Evolutionary conservation across 1,140 invertebrate species (phyloP).

Genomic region (Planococcus citri): DNA sequence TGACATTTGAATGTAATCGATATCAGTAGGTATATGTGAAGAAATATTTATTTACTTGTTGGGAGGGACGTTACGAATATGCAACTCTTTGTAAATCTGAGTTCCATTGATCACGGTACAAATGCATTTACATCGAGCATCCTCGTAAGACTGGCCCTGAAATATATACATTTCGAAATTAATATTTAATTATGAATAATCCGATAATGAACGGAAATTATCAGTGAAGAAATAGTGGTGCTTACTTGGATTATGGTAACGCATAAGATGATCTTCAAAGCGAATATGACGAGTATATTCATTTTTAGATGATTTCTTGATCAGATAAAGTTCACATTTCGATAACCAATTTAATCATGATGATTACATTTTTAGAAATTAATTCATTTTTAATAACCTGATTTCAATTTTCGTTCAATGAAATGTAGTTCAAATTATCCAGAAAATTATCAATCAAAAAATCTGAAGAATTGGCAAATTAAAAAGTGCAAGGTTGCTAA

Average conservation of each 20-base stretch:
- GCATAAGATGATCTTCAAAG: neutral
- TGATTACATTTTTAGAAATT: no score
- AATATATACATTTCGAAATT: constrained; percentile 26
- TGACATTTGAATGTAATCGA: constrained; percentile 24
- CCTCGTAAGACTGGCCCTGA: constrained; percentile 63
- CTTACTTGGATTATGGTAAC: neutral
- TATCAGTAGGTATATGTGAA: constrained; percentile 3
- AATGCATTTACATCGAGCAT: constrained; percentile 77
- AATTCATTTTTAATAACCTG: no score
- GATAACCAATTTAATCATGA: no score
- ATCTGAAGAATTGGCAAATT: no score
- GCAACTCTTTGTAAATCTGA: constrained; percentile 45
- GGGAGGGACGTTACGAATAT: constrained; percentile 64
- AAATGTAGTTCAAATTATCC: no score
- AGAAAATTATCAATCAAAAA: no score
- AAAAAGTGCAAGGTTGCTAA: no score
- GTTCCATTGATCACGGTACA: constrained; percentile 67
- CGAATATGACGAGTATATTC: neutral
- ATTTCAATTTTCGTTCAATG: no score
- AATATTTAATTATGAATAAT: neutral
- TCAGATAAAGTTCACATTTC: no score
- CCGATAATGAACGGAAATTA: neutral
- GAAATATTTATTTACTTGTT: constrained; percentile 45
- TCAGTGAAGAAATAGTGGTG: neutral
- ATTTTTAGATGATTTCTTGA: neutral